Base-by-base conservation (phyloP, 2,797 vertebrate species). In the Oceanodroma leucorhoa region DNA sequence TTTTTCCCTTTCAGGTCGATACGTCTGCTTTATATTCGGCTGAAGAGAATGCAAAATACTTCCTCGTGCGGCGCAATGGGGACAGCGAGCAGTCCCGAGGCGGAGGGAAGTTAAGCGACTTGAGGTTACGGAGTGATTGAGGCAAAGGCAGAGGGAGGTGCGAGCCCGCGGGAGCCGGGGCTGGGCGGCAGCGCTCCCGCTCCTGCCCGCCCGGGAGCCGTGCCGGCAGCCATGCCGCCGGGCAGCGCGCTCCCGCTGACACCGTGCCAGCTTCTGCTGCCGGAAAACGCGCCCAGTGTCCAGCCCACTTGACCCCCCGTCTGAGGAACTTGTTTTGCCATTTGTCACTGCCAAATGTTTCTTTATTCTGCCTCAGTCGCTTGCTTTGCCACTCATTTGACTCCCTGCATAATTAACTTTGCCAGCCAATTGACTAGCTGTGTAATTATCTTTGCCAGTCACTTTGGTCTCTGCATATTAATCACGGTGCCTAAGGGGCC, bases 401-500 rank as follows among this genome's bases (percentile, higher is more conserved):
- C 91, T 86, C 79, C 61, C 81, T 53, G 93, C 87, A 41, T 96
- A 96, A 95, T 95, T 94, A 96, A 96, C 92, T 95, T 89, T 87
- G 96, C 95, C 92, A 97, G 96, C 85, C 96, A 97, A 95, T 85
- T 96, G 93, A 95, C 92, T 97, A 5, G 12, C 91, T 61, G 87
- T 41, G 87, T 95, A 95, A 96, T 96, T 96, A 95, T 95, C 94
- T 85, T 43, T 83, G 93, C 95, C 89, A 90, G 88, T 61, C 83
- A 7, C 94, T 94, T 43, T 48, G 87, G 90, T 82, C 85, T 83
- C 14, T n/a, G 93, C 87, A 45, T 89, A 13, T 96, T 96, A 96
- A 94, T 93, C 72, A 21, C 19, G 76, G 91, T 70, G 90, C 48
- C 88, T 24, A 24, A 41, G 11, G 64, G 85, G 86, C 90, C 88